Evolutionary conservation across 2,797 vertebrate genomes (phyloP), one percentile per base, ranked within the genome.

Genomic region (Yasuhikotakia modesta): DNA sequence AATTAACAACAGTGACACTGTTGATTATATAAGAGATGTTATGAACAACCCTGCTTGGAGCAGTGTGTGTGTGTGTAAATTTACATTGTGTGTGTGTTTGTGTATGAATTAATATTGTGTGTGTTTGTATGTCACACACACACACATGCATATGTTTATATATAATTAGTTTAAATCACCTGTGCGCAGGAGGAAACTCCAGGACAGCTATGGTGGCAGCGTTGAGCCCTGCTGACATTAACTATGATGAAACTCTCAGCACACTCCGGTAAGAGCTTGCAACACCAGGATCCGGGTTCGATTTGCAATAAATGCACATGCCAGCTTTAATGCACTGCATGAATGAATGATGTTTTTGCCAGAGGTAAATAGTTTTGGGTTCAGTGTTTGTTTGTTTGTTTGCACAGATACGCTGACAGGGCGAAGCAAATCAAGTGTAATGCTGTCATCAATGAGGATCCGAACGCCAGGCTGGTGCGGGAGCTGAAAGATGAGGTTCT

Each of bases 361-460:
- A 16, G 5, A 27, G 14, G 11, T 7, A 30, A 57, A 57, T 13
- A 58, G 5, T 5, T 2, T 58, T 14, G 10, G 13, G 13, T 13
- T 39, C 35, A 39, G 13, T 19, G 16, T 21, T 53, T 19, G 21
- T 21, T 10, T 57, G 63, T 35, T 52, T n/a, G 5, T 66, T 46
- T 58, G 45, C 85, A 8, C 88, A 99, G 97, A 35, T 99, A 99
- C 0, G 98, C 98, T 0, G 98, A 99, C 85, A 94, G 98, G 60
- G 98, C 98, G 58, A 99, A 99, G 84, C 97, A 98, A 86, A 99
- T 99, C 83, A 99, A 99, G 83, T 99, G 97, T 89, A 99, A 99
- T 70, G 98, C 98, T 24, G 94, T 99, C 84, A 99, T 99, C 91
- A 99, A 99, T 32, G 98, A 99, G 58, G 98, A 99, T 88, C 98